Base-by-base conservation (phyloP, 2,888 invertebrate species). In the Nowickia ferox region DNA sequence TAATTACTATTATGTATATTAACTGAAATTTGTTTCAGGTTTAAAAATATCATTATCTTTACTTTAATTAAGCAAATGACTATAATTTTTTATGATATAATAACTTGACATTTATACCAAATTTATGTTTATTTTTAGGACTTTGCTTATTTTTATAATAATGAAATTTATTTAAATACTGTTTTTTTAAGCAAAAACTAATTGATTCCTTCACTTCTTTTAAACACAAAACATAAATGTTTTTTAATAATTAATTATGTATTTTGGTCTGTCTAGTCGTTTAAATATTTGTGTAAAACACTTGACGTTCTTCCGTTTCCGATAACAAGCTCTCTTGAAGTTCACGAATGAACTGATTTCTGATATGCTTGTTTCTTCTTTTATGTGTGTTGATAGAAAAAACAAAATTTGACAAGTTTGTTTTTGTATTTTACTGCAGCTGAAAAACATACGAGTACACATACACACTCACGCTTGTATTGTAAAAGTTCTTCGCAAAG, bases 311-410 rank as follows among this genome's bases (percentile, higher is more conserved):
- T 86, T 86, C 83, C 87, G 86, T 84, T 84, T 81, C 75, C 85
- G 81, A 85, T 84, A 78, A 81, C 84, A 74, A 81, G 57, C 79
- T 82, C 85, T 87, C 85, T 85, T 84, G 85, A 69, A 87, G 87
- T 84, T 85, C 87, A 87, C 77, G 80, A 87, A 46, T 84, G 87
- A 87, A 87, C 87, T 87, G 85, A 87, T 80, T 72, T 66, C 44
- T 44, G 42, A 15, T 51, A 59, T 17, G 65, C 30, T 75, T 44
- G 10, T 63, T 79, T 66, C 65, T 75, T 44, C 8, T 63, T 79
- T 66, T 57, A 66, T 44, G 53, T 78, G 76, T 78, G 78, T 83
- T 11, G 2, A 38, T 40, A 2, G 30, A 30, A 30, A 5, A 30
- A 30, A 30, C 30, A 30, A 4, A 30, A 30, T 55, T 72, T 84